Evolutionary conservation across 1,140 invertebrate species (phyloP), one percentile per base, ranked within the genome.

Genomic region (Drosophila tsacasi): DNA sequence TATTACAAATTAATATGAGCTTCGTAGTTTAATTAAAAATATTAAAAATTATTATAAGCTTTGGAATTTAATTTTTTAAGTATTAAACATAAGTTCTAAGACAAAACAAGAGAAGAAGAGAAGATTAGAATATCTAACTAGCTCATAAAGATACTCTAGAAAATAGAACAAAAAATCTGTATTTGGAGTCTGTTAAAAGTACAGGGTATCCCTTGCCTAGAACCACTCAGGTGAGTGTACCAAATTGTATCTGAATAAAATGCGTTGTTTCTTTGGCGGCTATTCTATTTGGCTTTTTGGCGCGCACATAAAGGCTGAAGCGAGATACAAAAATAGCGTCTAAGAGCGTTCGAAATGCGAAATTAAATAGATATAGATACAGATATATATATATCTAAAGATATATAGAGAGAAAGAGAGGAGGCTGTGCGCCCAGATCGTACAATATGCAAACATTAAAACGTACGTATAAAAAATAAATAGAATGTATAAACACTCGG

Each of bases 291-390:
- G 17, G 42, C 19, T 66, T 52, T 72, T 72, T 72, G 37, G 67
- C 50, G 66, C 42, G 44, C 60, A 64, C 12, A 42, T 65, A 67
- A 47, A 50, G 50, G 49, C 39, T 57, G 21, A 44, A 35, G 35
- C 47, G 42, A 47, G 67, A 32, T 60, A 49, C 39, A 42, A 62
- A 79, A 71, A 79, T 78, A 63, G 74, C 40, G 73, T 19, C 52
- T 40, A 40, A 35, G 44, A 55, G 42, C 32, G 49, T 61, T 44
- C 77, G 67, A 80, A 83, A 86, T 85, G 79, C 82, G 76, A 85
- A 86, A 86, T 83, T 78, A 79, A 76, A 78, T 63, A 86, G 59
- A 84, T 60, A 76, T 63, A 57, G 47, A 57, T 21, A 60, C 12
- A 25, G 25, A 61, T 35, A 42, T 27, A 46, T 9, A 32, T 39